Evolutionary conservation across 2,797 vertebrate genomes (phyloP).

Genomic region (Pseudochirops cupreus): DNA sequence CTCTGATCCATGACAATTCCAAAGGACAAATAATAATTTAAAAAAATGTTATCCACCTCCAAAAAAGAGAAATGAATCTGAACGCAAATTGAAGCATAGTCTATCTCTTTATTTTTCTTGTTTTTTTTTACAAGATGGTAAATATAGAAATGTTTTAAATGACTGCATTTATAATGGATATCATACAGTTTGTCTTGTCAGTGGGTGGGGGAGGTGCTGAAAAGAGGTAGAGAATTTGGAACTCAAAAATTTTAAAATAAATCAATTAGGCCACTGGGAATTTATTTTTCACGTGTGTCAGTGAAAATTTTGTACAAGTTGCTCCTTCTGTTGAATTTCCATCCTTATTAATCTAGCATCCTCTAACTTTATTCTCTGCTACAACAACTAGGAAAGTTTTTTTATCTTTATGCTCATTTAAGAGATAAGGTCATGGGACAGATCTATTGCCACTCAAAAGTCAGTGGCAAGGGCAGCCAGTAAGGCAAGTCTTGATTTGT

Average conservation of each 20-base stretch:
- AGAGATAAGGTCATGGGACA: slow-evolving; percentile 3
- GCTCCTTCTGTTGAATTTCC: neutral
- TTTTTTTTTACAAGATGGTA: neutral
- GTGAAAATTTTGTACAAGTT: neutral
- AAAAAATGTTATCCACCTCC: neutral
- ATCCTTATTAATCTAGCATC: neutral
- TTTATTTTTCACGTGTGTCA: neutral
- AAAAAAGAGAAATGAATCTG: neutral
- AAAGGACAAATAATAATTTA: neutral
- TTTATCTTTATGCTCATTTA: neutral
- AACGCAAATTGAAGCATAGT: neutral
- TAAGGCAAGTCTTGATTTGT: neutral
- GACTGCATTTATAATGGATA: neutral
- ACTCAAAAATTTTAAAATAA: neutral
- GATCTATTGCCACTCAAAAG: neutral
- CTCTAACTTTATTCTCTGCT: slow-evolving; percentile 29
- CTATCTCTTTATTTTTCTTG: neutral
- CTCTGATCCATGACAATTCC: neutral
- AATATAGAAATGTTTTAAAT: neutral
- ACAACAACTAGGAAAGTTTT: slow-evolving; percentile 14
- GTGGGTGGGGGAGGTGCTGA: too few species aligned
- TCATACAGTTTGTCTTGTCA: neutral
- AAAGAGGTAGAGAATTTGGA: neutral
- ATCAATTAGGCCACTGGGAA: neutral
- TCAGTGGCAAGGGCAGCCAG: slow-evolving; percentile 9